Base-by-base conservation (phyloP, 2,797 vertebrate genomes). In the Ispidina lecontei region DNA sequence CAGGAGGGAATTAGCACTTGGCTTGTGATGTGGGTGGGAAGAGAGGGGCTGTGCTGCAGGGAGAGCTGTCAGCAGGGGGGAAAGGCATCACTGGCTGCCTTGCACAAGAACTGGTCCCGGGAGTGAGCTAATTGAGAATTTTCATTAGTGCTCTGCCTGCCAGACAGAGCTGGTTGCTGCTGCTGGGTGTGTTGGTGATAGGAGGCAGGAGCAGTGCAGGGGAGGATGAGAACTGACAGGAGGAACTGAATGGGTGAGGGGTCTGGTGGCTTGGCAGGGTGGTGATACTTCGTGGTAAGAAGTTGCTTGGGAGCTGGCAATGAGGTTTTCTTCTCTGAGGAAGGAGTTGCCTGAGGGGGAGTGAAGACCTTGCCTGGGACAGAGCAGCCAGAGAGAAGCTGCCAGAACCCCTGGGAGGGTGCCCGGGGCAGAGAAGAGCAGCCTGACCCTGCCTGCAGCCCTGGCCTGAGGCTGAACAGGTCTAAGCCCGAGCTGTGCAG, bases 401-500 rank as follows among this genome's bases (percentile, higher is more conserved):
- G 54, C 63, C 28, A 4, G 0, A 70, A 17, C 7, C 3, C 28
- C 2, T 0, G 0, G 12, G 52, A 52, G 43, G 31, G 3, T 6
- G 60, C 31, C 21, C 23, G 23, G 22, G 89, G 73, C 69, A 71
- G 73, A 43, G 69, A 3, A 44, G 52, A 63, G 54, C 80, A 37
- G 29, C 9, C 17, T 10, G 18, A 8, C 16, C 29, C 0, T 0
- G 41, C 64, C 55, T 16, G 33, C 58, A 21, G 63, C 11, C 56
- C 75, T 54, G 55, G 41, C 37, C 62, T 23, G 19, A 15, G 64
- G 74, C 59, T 79, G 19, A 58, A 39, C 7, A 23, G n/a, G 2
- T 14, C 7, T 6, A 49, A 87, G 55, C 31, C 5, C 2, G 0
- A 25, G n/a, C 46, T 71, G 73, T 37, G 65, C 63, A 4, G 28